Evolutionary conservation across 2,888 invertebrate species (phyloP), one percentile per base, ranked within the genome.

Genomic region (Lepidochitona cinerea): DNA sequence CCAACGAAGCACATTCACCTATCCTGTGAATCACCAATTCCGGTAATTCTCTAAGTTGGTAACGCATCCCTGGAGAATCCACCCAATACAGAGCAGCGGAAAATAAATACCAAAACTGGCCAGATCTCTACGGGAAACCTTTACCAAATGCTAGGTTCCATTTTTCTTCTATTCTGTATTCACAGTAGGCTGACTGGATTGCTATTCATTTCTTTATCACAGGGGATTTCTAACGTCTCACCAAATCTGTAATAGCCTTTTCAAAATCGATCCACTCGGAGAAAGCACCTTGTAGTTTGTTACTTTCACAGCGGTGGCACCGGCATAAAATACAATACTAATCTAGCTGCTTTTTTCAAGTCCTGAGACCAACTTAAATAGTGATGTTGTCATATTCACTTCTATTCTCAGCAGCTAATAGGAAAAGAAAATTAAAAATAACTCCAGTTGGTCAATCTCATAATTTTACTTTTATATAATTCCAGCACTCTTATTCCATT

Each of bases 161-260:
- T 59, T 59, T 59, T 59, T 59, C 59, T 59, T 59, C 59, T 29
- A 23, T 29, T 59, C 26, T 59, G 59, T 29, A 23, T 23, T 32
- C 59, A 29, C 29, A 29, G 1, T 59, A 29, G 29, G 23, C 29
- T 59, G 59, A 59, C 26, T 7, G 59, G 26, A 59, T 23, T 59
- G 12, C 59, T 59, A 59, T 59, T 59, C 59, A 59, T 59, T 32
- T 14, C 23, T 59, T 59, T 59, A 59, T 59, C 59, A 59, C 59
- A 26, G 14, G 59, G 59, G 59, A 59, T 59, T 59, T 1, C 59
- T 59, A 59, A 12, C 26, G 59, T 32, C 59, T 59, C 59, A 59
- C 59, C 59, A 59, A 59, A 59, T 59, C 59, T 59, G 59, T 59
- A 59, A 59, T 59, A 59, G 59, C 59, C n/a, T 59, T 59, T 29